These are phyloP conservation scores for Phycodurus eques DNA, from an alignment of 2,113 vertebrate species.

Conservation along the genomic window DNA sequence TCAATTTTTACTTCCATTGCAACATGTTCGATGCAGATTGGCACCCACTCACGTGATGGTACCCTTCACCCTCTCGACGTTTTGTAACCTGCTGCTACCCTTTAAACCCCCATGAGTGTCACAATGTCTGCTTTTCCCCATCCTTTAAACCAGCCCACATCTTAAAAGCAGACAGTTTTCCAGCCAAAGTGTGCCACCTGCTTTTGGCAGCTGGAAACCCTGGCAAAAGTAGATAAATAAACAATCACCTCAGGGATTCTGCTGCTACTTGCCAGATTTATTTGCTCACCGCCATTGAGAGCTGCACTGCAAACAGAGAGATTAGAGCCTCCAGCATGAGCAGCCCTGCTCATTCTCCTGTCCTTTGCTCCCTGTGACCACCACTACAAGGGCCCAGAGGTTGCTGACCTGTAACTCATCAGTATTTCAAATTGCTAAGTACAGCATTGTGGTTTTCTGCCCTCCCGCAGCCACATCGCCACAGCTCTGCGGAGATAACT, in stretches of 20 bases:
- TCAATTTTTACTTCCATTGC: constrained; percentile 50
- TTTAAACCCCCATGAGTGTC: constrained; percentile 34
- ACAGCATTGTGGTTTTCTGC: constrained; percentile 40
- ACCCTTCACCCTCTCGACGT: constrained; percentile 43
- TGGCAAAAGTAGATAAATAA: constrained; percentile 79
- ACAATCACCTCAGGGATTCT: constrained; percentile 76
- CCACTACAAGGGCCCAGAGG: constrained; percentile 35
- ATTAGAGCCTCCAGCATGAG: constrained; percentile 68
- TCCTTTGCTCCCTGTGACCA: constrained; percentile 49
- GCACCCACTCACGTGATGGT: constrained; percentile 27
- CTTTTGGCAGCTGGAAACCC: constrained; percentile 74
- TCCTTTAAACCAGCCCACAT: constrained; percentile 61
- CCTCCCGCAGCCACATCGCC: constrained; percentile 32
- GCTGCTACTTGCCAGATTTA: constrained; percentile 76
- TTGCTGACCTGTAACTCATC: constrained; percentile 66
- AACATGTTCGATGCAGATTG: constrained; percentile 31
- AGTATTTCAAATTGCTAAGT: constrained; percentile 58
- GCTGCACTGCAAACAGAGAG: constrained; percentile 76
- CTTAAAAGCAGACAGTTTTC: constrained; percentile 73
- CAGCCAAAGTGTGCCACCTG: constrained; percentile 75
- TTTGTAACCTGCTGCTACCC: constrained; percentile 33
- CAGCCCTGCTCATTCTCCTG: constrained; percentile 50
- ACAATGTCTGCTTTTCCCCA: constrained; percentile 31
- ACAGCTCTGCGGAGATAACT: constrained; percentile 35
- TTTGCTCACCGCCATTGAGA: constrained; percentile 67